Percentiles rank a stretch among this genome's conserved stretches.
These are phyloP conservation scores for Ptyas mucosa DNA, from an alignment of 2,113 vertebrate genomes.

Conservation along the genomic window DNA sequence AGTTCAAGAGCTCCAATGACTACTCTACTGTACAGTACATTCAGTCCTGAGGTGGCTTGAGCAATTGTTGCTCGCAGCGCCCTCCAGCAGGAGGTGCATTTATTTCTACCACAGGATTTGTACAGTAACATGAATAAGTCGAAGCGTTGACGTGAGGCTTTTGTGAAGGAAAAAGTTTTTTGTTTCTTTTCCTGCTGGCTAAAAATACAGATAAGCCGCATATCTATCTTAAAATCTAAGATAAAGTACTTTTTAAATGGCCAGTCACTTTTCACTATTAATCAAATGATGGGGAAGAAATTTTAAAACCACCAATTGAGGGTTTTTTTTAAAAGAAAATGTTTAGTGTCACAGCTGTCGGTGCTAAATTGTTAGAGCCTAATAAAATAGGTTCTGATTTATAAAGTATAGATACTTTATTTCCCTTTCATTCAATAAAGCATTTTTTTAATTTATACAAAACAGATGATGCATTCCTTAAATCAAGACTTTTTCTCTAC, in stretches of 20 bases:
- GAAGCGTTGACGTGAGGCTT: background rate
- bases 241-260: background rate
- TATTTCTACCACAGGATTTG: background rate
- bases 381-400: background rate
- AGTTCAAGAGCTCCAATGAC: too few relatives aligned
- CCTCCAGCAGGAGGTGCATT: slow-evolving; percentile 8
- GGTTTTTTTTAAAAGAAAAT: background rate
- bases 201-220: background rate
- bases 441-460: background rate
- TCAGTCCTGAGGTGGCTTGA: too few relatives aligned
- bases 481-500: background rate
- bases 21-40: too few relatives aligned
- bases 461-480: background rate
- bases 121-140: background rate
- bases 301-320: background rate
- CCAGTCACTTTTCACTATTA: background rate
- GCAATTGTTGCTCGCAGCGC: background rate
- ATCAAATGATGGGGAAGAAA: background rate
- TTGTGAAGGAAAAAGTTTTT: background rate
- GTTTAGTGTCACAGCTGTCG: background rate
- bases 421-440: background rate
- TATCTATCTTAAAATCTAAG: background rate
- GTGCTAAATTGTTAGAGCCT: background rate
- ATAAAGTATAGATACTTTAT: background rate
- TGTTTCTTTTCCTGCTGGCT: background rate